Conservation (phyloP, 2,113 vertebrate genomes). For the Vulpes lagopus region DNA sequence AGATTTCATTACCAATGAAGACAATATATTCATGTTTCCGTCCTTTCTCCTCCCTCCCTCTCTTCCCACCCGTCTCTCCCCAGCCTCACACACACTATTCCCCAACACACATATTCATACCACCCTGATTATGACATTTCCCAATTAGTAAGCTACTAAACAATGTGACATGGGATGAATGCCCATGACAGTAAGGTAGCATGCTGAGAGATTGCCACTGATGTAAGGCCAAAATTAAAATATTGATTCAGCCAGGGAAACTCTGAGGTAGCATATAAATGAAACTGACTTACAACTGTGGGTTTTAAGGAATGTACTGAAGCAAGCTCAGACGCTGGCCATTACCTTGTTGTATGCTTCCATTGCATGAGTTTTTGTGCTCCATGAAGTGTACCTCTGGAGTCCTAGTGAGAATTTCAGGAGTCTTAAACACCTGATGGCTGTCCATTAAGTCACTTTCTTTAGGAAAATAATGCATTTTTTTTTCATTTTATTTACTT, state of each 20-base stretch:
- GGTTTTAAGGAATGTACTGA: neutral
- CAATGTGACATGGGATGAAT: too few species aligned
- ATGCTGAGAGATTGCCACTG: neutral
- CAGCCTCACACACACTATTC: neutral
- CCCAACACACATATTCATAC: neutral
- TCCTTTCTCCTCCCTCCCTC: neutral
- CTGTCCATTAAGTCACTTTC: neutral
- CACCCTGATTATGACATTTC: neutral
- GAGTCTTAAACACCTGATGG: neutral
- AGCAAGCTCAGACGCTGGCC: neutral
- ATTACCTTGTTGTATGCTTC: neutral
- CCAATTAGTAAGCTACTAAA: too few species aligned
- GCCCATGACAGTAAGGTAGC: neutral
- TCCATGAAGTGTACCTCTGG: accelerated
- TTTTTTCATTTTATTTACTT: conserved; percentile 42
- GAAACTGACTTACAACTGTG: neutral
- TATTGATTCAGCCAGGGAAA: neutral
- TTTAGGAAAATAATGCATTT: neutral
- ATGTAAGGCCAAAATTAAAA: neutral
- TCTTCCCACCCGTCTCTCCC: accelerated
- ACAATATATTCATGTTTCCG: neutral
- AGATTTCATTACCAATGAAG: neutral
- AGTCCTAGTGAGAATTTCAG: neutral
- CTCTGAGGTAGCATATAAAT: neutral
- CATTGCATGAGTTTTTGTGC: neutral